A percentile compares a stretch with the other conserved stretches of the same genome.
Conservation (phyloP, 2,888 invertebrate species). For the Pyrrhia umbra region DNA sequence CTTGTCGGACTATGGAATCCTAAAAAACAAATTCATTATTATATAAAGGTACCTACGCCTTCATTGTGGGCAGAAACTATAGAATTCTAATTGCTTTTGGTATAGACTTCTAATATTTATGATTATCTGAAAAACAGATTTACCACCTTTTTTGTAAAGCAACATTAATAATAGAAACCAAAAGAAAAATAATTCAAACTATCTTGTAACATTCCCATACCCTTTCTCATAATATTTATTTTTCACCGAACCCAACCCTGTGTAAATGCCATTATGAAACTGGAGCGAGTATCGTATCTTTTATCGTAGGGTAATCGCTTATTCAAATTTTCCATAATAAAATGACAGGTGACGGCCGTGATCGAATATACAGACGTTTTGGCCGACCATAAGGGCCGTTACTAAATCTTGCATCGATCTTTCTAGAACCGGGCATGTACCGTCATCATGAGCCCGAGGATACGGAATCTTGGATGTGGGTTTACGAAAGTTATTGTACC, state of each 20-base stretch:
- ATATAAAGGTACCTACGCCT: too few relatives aligned
- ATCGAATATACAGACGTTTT: constrained; percentile 67
- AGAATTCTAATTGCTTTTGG: too few relatives aligned
- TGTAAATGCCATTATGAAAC: constrained; percentile 52
- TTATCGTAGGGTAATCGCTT: constrained; percentile 64
- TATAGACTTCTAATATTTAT: too few relatives aligned
- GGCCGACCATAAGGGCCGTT: constrained; percentile 61
- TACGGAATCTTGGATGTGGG: constrained; percentile 31
- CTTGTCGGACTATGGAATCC: too few relatives aligned
- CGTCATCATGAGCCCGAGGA: constrained; percentile 64
- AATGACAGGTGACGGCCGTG: constrained; percentile 68
- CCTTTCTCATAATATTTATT: constrained; percentile 34
- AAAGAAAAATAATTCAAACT: constrained; percentile 2
- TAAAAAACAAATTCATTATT: too few relatives aligned
- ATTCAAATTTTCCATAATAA: constrained; percentile 66
- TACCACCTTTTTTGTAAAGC: too few relatives aligned
- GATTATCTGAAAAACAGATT: too few relatives aligned
- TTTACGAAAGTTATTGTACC: constrained; percentile 12
- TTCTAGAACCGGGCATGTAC: constrained; percentile 55
- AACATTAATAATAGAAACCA: background rate
- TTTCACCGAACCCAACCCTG: constrained; percentile 35
- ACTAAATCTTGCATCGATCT: constrained; percentile 70
- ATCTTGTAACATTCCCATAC: constrained; percentile 17
- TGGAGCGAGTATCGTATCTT: constrained; percentile 53
- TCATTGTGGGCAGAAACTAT: too few relatives aligned